A percentile compares a stretch with the other conserved stretches of the same genome.
Conservation (phyloP, 2,113 vertebrate species). For the Trogon melanurus region DNA sequence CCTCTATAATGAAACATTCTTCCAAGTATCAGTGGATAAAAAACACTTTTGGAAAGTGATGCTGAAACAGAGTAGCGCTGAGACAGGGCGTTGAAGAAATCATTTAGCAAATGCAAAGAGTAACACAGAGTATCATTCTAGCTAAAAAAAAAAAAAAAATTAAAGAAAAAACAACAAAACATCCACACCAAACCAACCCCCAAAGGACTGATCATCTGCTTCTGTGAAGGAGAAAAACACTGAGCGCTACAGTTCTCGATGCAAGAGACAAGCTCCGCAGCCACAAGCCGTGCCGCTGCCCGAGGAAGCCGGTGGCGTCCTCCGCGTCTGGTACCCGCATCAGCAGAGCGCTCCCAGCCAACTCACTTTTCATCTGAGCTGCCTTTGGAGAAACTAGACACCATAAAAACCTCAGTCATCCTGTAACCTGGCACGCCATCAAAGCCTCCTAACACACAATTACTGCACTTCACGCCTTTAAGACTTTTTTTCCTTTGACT, state of each 20-base stretch:
- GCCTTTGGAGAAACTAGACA: conserved; percentile 19
- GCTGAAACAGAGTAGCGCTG: background rate
- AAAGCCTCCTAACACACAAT: conserved; percentile 23
- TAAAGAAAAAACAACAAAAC: background rate
- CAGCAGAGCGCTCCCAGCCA: background rate
- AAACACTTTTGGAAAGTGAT: background rate
- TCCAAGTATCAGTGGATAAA: background rate
- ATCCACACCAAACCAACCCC: background rate
- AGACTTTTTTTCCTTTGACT: conserved; percentile 50
- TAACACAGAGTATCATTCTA: background rate
- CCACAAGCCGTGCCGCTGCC: background rate
- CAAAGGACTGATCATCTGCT: background rate
- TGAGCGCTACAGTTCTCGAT: fast-evolving
- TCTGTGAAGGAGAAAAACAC: background rate
- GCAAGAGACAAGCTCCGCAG: background rate
- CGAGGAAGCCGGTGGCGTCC: background rate
- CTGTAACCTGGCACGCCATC: conserved; percentile 27
- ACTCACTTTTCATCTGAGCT: conserved; percentile 19
- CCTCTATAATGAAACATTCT: background rate
- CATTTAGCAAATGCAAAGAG: background rate
- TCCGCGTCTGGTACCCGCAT: background rate
- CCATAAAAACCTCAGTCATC: conserved; percentile 58
- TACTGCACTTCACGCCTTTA: conserved; percentile 46
- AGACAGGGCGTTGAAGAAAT: background rate
- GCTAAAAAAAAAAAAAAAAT: background rate